Conservation (phyloP, 2,888 invertebrate genomes). For the Poecilus cupreus region DNA sequence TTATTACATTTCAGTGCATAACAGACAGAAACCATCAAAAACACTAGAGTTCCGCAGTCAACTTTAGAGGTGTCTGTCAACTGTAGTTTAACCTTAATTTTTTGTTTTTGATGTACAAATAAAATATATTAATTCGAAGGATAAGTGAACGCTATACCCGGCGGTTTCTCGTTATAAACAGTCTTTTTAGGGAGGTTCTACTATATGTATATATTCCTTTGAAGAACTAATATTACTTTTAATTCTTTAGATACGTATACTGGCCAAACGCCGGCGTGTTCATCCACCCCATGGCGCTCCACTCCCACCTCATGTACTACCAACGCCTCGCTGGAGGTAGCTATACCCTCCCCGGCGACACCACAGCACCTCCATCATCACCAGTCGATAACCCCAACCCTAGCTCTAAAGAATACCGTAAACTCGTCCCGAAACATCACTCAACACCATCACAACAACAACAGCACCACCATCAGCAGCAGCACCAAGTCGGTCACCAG, state of each 20-base stretch:
- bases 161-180: too few species aligned
- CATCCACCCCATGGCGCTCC: slow-evolving; percentile 83
- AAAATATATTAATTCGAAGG: too few species aligned
- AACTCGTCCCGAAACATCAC: slow-evolving; percentile 69
- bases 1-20: too few species aligned
- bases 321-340: slow-evolving; percentile 79
- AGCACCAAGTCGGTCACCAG: slow-evolving; percentile 68
- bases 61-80: too few species aligned
- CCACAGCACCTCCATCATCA: slow-evolving; percentile 65
- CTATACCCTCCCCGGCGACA: slow-evolving; percentile 64
- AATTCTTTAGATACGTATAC: slow-evolving; percentile 81
- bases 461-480: slow-evolving; percentile 64
- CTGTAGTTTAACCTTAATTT: too few species aligned
- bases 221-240: too few species aligned
- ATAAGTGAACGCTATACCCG: too few species aligned
- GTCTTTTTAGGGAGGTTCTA: too few species aligned
- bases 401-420: slow-evolving; percentile 67
- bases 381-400: slow-evolving; percentile 49
- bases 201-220: too few species aligned
- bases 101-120: too few species aligned
- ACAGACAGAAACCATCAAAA: too few species aligned
- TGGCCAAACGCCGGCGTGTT: slow-evolving; percentile 84
- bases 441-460: slow-evolving; percentile 63
- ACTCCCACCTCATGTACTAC: slow-evolving; percentile 83
- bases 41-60: too few species aligned